Evolutionary conservation across 2,113 vertebrate species (phyloP), one percentile per base, ranked within the genome.

Genomic region (Todiramphus chloris): DNA sequence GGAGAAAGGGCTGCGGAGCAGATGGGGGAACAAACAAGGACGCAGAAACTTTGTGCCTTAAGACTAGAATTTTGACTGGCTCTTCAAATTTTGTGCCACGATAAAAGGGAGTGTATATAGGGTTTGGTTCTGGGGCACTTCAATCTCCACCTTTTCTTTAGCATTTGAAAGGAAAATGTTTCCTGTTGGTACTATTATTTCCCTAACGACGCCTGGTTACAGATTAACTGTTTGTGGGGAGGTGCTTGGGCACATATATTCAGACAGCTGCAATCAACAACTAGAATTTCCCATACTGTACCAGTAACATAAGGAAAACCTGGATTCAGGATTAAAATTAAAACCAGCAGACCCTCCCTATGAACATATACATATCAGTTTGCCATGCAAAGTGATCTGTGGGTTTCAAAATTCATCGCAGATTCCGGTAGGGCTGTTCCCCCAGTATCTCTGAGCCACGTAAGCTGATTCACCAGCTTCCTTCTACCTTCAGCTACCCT

Each of bases 1-100:
- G 63, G 43, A 82, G 81, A 96, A 96, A 93, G 86, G 74, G 30
- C 70, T 95, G 70, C 81, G 93, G 83, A 94, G 84, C 96, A 95
- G 95, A 97, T 91, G 96, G 94, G 87, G 77, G 93, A 94, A 94
- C 89, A 94, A 94, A 94, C 31, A 66, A 83, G 86, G 79, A 55
- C 94, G 87, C 55, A 91, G 50, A 74, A 96, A 96, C 83, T 92
- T 81, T 91, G 68, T 63, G 85, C 91, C n/a, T 64, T 92, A 51
- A 51, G 53, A 76, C 50, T 43, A 87, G 70, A 87, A 87, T 86
- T 94, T 51, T 70, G 53, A 76, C 74, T 76, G 78, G 67, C 44
- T 94, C 66, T 92, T 10, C 89, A 91, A 74, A 69, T 31, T 15
- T 43, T 60, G 43, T 67, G 46, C 46, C 83, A 60, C 14, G 1